Percentiles rank a stretch among this genome's conserved stretches.
phyloP scores from a whole-genome alignment of 1,140 invertebrate genomes.

The Hycleus phaleratus region DNA sequence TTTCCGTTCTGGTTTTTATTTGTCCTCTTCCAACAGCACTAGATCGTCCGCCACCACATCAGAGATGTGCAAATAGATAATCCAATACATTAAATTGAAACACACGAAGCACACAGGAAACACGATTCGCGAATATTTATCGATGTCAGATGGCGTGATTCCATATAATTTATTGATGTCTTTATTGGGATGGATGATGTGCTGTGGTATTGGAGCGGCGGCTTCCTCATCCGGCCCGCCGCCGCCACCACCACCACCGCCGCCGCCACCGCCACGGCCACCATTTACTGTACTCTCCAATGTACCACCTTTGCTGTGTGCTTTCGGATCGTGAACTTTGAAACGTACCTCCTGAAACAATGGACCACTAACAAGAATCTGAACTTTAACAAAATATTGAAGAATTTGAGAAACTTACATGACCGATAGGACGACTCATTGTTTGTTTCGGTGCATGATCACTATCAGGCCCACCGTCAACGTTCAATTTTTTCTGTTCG shows the following conservation, averaged over 20 bases:
- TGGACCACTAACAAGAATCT: constrained; percentile 55
- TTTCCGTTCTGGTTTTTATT: constrained; percentile 43
- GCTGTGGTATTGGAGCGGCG: constrained; percentile 60
- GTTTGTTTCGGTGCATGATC: constrained; percentile 70
- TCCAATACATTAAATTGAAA: constrained; percentile 98
- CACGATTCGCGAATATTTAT: constrained; percentile 92
- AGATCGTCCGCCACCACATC: constrained; percentile 89
- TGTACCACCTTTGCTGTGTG: constrained; percentile 82
- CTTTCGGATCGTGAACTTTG: constrained; percentile 88
- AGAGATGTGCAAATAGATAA: constrained; percentile 92
- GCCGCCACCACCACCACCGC: constrained; percentile 43
- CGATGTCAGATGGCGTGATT: constrained; percentile 90
- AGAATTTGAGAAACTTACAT: background rate
- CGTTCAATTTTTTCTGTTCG: constrained; percentile 76
- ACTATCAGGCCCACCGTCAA: constrained; percentile 59
- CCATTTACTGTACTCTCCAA: constrained; percentile 86
- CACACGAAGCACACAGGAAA: constrained; percentile 95
- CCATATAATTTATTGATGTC: constrained; percentile 83
- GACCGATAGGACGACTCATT: constrained; percentile 50
- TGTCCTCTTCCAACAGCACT: constrained; percentile 75
- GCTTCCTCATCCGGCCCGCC: constrained; percentile 56
- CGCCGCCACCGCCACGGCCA: constrained; percentile 53
- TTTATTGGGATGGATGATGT: constrained; percentile 62
- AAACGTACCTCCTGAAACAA: constrained; percentile 88
- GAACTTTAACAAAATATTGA: background rate